Base-by-base conservation (phyloP, 2,113 vertebrate genomes). In the Grallaria varia region DNA sequence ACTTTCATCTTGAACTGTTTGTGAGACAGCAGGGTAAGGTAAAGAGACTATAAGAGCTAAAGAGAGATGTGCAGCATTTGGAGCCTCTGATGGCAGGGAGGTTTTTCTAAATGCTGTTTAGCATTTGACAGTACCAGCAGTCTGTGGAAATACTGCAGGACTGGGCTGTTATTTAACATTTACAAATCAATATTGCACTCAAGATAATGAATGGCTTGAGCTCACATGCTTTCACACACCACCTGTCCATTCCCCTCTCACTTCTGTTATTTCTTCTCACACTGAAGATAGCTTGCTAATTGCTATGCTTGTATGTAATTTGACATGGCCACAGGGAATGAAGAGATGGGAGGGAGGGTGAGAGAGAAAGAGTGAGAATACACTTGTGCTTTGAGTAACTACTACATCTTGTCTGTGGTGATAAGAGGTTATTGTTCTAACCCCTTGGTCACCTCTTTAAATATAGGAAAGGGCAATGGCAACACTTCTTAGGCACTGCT, bases 211-310 rank as follows among this genome's bases (percentile, higher is more conserved):
- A 92, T 49, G 45, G 83, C 62, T 96, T 84, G 80, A 92, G 64
- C 79, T 68, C 15, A 60, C 35, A 37, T 62, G 49, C 50, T 77
- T 92, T 90, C 80, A 77, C 76, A 62, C 47, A 67, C 86, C 90
- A 89, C 88, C 83, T 93, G 93, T 55, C 84, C 93, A 47, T 73
- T 88, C 33, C 40, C 40, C 72, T 93, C 72, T 84, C 33, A 5
- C 59, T 96, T 86, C 79, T 92, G 76, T 76, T 93, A 68, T 93
- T 94, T 74, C 59, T 83, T 74, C 76, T 89, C 72, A 58, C 40
- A 73, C 80, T 59, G 72, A 77, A 86, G 72, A 88, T 50, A 66
- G 60, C 33, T 75, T 71, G 74, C 56, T 91, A 93, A 93, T 87
- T 76, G 44, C 33, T 60, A 0, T 56, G 35, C 40, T 64, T 53